Percentiles rank a stretch among this genome's conserved stretches.
These are phyloP conservation scores for Chrysochloris asiatica DNA, from an alignment of 2,113 vertebrate genomes.

Conservation along the genomic window DNA sequence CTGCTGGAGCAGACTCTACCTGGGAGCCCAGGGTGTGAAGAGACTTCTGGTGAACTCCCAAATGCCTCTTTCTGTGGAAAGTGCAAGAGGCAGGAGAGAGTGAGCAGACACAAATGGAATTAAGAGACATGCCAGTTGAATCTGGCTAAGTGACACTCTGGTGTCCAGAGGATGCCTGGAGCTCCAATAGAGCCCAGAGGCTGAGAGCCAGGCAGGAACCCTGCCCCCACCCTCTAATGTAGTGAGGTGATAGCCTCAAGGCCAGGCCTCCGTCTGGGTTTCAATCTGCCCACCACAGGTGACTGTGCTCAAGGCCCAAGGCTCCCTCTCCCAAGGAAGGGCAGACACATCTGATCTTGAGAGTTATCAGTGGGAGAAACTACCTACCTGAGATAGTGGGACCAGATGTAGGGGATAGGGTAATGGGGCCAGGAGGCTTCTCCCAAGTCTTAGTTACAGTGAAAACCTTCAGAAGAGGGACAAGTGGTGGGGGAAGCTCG, in stretches of 20 bases:
- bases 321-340: not conserved
- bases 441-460: not conserved
- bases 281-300: not conserved
- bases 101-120: not conserved
- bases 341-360: not conserved
- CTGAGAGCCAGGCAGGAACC: not conserved
- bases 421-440: not conserved
- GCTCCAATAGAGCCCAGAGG: not conserved
- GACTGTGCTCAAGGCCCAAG: slow-evolving; percentile 32
- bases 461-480: not conserved
- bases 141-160: not conserved
- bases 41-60: not conserved
- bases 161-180: not conserved
- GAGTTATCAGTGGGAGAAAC: slow-evolving; percentile 53
- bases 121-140: not conserved
- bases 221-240: not conserved
- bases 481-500: not conserved
- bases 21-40: not conserved
- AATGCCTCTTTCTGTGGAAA: not conserved
- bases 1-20: not conserved
- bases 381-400: not conserved
- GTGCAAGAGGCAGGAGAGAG: not conserved
- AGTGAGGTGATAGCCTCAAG: not conserved
- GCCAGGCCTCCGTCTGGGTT: not conserved
- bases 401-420: slow-evolving; percentile 15